Evolutionary conservation across 2,797 vertebrate genomes (phyloP), one percentile per base, ranked within the genome.

Genomic region (Linurgus olivaceus): DNA sequence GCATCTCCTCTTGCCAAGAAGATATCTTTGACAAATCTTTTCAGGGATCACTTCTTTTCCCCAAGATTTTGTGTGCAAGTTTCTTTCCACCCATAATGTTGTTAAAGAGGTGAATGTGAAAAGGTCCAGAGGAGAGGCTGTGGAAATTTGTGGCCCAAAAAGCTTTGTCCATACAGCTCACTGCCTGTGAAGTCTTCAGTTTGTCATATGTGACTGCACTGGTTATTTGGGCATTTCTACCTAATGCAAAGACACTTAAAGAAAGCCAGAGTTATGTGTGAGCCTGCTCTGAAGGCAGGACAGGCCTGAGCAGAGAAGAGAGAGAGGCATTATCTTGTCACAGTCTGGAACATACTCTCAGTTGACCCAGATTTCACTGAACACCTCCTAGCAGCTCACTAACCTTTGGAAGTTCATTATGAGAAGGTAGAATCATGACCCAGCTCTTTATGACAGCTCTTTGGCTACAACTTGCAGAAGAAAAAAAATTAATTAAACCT

Each of bases 401-500:
- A 77, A 92, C 75, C 54, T 91, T 93, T 68, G 58, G 47, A 88
- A 88, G 85, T 84, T 93, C 87, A 72, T 74, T 86, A 31, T 8
- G 31, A 42, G 81, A 81, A 68, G 45, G 54, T 79, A 19, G 51
- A 90, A 73, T 85, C 4, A 1, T 81, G 87, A 88, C 85, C 89
- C 54, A 86, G 55, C 79, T 96, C 86, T 68, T 94, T 51, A 66
- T 77, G 80, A 85, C 45, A 42, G 67, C 35, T 93, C 89, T 89
- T 96, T 93, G 94, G 94, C 93, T 93, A 62, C 51, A 75, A 71
- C 35, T 95, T 58, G 61, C 28, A 59, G 51, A 83, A 84, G 38
- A 77, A 91, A 92, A 95, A 95, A 90, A 91, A 86, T 50, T 83
- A 93, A 96, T 88, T 91, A 90, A 94, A 86, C 85, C 85, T 88